Conservation (phyloP, 2,113 vertebrate genomes). For the Sturnira hondurensis region DNA sequence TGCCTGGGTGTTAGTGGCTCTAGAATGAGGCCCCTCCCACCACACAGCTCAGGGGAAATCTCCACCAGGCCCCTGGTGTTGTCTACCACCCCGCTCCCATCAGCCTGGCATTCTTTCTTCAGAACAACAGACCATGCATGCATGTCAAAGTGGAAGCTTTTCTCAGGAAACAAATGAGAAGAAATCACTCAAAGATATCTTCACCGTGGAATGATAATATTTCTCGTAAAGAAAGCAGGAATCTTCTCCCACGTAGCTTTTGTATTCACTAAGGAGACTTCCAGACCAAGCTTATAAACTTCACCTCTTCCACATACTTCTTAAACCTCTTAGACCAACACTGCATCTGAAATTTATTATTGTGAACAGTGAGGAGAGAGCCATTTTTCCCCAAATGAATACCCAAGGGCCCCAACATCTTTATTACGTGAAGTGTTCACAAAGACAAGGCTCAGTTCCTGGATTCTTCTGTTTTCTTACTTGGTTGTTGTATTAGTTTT, state of each 20-base stretch:
- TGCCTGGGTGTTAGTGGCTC: neutral
- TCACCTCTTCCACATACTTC: neutral
- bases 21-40: neutral
- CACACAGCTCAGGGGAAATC: accelerated
- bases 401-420: neutral
- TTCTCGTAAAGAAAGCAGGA: neutral
- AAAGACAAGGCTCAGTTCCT: accelerated
- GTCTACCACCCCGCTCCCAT: no score
- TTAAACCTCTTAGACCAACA: neutral
- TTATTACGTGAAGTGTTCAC: neutral
- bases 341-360: neutral
- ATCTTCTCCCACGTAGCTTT: neutral
- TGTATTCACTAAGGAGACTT: neutral
- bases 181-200: neutral
- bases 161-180: neutral
- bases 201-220: neutral
- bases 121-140: neutral
- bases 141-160: neutral
- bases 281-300: neutral
- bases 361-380: neutral
- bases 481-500: no score
- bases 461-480: neutral
- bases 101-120: neutral
- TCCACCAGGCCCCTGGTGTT: neutral
- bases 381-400: neutral